phyloP scores from a whole-genome alignment of 2,888 invertebrate species.

The Eubasilissa splendida region DNA sequence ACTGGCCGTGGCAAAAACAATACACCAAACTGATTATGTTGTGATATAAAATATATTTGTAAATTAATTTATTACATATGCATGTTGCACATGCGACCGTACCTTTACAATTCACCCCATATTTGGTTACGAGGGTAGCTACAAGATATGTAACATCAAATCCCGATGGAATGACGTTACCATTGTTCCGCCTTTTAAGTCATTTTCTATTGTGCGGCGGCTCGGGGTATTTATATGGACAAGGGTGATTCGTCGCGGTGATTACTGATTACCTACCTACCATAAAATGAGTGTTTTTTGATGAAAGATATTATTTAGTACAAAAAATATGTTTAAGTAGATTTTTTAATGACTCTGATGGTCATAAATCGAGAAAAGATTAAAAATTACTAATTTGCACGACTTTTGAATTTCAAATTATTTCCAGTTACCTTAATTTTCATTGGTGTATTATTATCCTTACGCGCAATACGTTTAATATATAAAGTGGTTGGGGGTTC shows the following conservation, averaged over 20 bases:
- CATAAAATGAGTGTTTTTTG: not conserved
- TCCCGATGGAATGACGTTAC: constrained; percentile 42
- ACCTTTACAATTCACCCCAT: constrained; percentile 20
- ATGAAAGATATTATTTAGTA: too few relatives aligned
- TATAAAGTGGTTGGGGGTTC: too few relatives aligned
- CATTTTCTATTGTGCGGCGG: constrained; percentile 19
- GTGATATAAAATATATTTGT: too few relatives aligned
- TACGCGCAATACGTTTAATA: too few relatives aligned
- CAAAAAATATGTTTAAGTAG: too few relatives aligned
- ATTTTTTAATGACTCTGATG: too few relatives aligned
- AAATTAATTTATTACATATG: too few relatives aligned
- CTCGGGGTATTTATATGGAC: constrained; percentile 4
- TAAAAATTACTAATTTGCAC: not conserved
- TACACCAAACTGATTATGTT: too few relatives aligned
- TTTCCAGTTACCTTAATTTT: not conserved
- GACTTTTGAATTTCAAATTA: not conserved
- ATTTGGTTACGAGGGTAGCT: constrained; percentile 6
- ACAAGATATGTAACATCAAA: constrained; percentile 40
- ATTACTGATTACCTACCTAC: not conserved
- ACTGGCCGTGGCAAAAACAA: too few relatives aligned
- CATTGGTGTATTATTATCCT: too few relatives aligned
- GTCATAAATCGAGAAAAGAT: not conserved
- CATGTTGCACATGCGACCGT: not conserved
- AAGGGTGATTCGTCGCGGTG: constrained; percentile 4
- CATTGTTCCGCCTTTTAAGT: constrained; percentile 43